A percentile compares a stretch with the other conserved stretches of the same genome.
Evolutionary conservation across 2,113 vertebrate genomes (phyloP).

Genomic region (Sporophila hypoxantha): DNA sequence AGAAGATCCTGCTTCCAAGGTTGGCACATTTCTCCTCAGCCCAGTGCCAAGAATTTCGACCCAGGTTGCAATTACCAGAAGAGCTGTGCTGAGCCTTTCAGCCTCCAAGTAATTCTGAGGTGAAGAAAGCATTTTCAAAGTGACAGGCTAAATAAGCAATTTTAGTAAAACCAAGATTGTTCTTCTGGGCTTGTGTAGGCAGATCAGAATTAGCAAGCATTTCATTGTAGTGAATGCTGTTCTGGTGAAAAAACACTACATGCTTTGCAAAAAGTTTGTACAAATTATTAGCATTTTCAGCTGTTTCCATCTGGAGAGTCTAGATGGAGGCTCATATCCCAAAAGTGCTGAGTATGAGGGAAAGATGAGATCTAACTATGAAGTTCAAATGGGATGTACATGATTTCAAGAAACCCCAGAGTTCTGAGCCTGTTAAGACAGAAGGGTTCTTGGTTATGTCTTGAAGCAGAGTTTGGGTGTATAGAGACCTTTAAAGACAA

Average conservation of each 20-base stretch:
- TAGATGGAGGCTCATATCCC: neutral
- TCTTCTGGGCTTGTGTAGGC: neutral
- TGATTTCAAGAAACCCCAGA: neutral
- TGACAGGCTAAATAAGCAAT: neutral
- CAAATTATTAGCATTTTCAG: neutral
- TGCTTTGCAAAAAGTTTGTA: neutral
- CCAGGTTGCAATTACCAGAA: neutral
- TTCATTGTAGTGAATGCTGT: neutral
- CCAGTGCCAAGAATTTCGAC: neutral
- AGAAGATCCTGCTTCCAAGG: neutral
- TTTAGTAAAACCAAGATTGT: neutral
- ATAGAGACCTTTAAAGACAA: neutral
- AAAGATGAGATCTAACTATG: constrained; percentile 9
- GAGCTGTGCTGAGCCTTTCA: neutral
- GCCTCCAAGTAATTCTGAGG: constrained; percentile 34
- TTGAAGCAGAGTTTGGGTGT: neutral
- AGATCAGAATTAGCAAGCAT: constrained; percentile 1
- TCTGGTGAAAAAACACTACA: neutral
- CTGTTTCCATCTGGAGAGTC: neutral
- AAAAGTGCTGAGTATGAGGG: constrained; percentile 14
- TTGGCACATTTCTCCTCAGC: neutral
- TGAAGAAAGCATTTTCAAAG: constrained; percentile 2
- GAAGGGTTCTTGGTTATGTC: neutral
- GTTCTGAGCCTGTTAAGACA: neutral
- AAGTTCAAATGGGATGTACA: neutral